Conservation (phyloP, 2,888 invertebrate genomes). For the Emmelina monodactyla region DNA sequence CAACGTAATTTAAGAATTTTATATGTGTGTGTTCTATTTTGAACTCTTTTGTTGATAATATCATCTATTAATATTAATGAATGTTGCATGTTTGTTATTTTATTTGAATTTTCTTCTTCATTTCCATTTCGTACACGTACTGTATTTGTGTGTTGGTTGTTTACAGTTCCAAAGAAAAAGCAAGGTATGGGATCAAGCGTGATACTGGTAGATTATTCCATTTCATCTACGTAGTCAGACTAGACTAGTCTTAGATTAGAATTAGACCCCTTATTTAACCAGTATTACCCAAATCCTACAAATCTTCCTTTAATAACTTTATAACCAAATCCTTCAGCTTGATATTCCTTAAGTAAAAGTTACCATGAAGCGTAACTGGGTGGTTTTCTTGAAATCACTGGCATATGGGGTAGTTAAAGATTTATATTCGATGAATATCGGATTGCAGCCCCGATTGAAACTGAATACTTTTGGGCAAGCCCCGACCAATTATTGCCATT, state of each 20-base stretch:
- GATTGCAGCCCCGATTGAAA: conserved; percentile 30
- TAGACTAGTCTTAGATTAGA: conserved; percentile 58
- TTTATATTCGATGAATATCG: conserved; percentile 29
- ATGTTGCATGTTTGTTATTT: conserved; percentile 58
- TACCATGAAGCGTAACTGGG: conserved; percentile 46
- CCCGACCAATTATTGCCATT: conserved; percentile 29
- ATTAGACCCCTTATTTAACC: conserved; percentile 15
- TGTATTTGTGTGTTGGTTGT: conserved; percentile 70
- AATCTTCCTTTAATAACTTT: conserved; percentile 12
- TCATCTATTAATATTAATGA: conserved; percentile 19
- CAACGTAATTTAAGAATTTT: too few species aligned
- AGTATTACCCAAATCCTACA: conserved; percentile 29
- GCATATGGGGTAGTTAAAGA: conserved; percentile 26
- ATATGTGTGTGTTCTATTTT: too few species aligned
- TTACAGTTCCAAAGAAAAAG: conserved; percentile 86
- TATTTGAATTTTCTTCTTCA: conserved; percentile 25
- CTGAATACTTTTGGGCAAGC: conserved; percentile 22
- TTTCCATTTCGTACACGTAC: conserved; percentile 43
- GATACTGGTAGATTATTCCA: conserved; percentile 66
- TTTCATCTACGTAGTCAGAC: conserved; percentile 57
- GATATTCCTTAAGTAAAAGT: conserved; percentile 24
- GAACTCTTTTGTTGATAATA: too few species aligned
- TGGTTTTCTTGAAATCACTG: conserved; percentile 19
- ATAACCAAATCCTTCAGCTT: conserved; percentile 20
- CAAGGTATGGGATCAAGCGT: conserved; percentile 68